Evolutionary conservation across 1,140 invertebrate genomes (phyloP), one percentile per base, ranked within the genome.

Genomic region (Drosophila parvula): DNA sequence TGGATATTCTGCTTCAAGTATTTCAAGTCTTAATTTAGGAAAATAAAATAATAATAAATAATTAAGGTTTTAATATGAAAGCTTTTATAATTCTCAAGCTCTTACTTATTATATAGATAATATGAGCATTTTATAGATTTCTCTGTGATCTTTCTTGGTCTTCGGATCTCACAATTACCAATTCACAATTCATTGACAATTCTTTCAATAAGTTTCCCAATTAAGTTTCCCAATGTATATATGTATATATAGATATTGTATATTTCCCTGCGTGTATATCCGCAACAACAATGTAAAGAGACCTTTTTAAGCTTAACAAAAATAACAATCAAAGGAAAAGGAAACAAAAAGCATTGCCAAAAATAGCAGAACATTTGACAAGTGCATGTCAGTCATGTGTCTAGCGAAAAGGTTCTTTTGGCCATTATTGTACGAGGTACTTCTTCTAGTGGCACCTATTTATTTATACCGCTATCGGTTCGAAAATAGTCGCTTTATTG

Each of bases 331-430:
- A 58, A 62, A 74, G 62, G 16, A 34, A 58, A 50, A 44, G 44
- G 45, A 60, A 57, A 43, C 41, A 18, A 28, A 76, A 78, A 40
- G 34, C 61, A 59, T 59, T 78, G 71, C 84, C 84, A 84, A 59
- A 81, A 84, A 89, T 84, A 84, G 81, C 48, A 14, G 58, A 55
- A 59, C 77, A 84, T 89, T 89, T 89, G 84, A 88, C 80, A 88
- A 84, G 74, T 88, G 84, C 84, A 88, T 89, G 84, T 88, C 84
- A 88, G 65, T 67, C 62, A 64, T 62, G 59, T 62, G 65, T 55
- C 62, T 62, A 4, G 34, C 47, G 27, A 48, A 53, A 41, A 57
- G 61, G 53, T 57, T 64, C 22, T 62, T 38, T 63, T 59, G 44
- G 68, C 43, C 56, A 48, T 44, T 75, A 74, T 79, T 73, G 58